A percentile compares a stretch with the other conserved stretches of the same genome.
Conservation (phyloP, 2,888 invertebrate species). For the Hoplodrina ambigua region DNA sequence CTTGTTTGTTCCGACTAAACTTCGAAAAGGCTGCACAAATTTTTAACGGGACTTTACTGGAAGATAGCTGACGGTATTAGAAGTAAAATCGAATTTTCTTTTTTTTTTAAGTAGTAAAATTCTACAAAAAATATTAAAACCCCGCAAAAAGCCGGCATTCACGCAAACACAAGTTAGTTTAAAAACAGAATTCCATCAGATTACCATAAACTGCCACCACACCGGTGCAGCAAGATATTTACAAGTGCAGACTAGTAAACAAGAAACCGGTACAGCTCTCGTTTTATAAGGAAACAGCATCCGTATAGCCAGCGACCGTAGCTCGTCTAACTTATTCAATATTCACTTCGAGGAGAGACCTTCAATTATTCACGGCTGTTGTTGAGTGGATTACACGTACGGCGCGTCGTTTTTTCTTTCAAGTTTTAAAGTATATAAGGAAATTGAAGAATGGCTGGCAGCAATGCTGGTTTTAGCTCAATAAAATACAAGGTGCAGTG, state of each 20-base stretch:
- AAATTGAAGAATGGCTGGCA: neutral
- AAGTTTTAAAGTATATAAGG: neutral
- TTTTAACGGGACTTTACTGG: no score
- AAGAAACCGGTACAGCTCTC: constrained; percentile 36
- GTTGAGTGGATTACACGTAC: constrained; percentile 39
- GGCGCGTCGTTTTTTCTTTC: constrained; percentile 1
- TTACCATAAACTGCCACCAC: constrained; percentile 4
- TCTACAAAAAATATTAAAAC: no score
- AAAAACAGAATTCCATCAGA: neutral
- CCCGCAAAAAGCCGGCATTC: no score
- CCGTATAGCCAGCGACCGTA: constrained; percentile 16
- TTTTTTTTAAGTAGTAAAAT: no score
- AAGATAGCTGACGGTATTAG: no score
- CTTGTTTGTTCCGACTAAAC: no score
- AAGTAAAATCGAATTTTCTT: no score
- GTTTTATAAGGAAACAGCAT: constrained; percentile 22
- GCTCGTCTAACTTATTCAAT: constrained; percentile 44
- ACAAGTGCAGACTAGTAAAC: constrained; percentile 15
- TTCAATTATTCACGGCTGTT: constrained; percentile 56
- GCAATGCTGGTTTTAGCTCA: neutral
- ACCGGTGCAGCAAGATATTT: constrained; percentile 6
- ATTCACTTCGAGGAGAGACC: constrained; percentile 45
- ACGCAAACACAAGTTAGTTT: no score
- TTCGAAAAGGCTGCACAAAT: no score
- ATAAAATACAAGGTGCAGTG: no score